Base-by-base conservation (phyloP, 2,113 vertebrate species). In the Nannospalax galili region DNA sequence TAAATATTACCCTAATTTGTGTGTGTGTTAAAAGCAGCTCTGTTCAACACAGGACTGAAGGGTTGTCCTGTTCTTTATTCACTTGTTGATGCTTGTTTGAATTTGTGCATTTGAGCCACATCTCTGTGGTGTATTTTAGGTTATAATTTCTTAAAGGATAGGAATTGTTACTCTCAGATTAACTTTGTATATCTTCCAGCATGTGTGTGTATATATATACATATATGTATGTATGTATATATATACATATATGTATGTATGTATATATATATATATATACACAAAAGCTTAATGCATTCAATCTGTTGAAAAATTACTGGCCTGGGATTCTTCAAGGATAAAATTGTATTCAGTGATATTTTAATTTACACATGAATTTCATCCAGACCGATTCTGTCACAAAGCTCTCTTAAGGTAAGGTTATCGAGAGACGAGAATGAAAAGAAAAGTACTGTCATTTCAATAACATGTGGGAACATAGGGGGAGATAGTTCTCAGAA, bases 201-300 rank as follows among this genome's bases (percentile, higher is more conserved):
- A 48, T 87, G 60, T 42, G 78, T 80, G 89, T 86, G 92, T 75
- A 73, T 97, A 89, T 97, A 94, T 30, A 5, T 40, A 82, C 40
- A 64, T 30, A 82, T 52, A 52, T 52, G 11, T 52, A 52, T 52
- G 11, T 52, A 52, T 52, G 11, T 52, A 52, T 52, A 52, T 52
- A 52, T 52, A 5, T 40, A 82, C 40, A 64, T 30, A 82, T 52
- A 52, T 52, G 11, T 52, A 52, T 52, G 11, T 52, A 52, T 52
- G 11, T 52, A 52, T 52, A 52, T 52, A 52, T 52, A n/a, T n/a
- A n/a, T n/a, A n/a, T n/a, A n/a, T n/a, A n/a, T 81, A 97, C 95
- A 97, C 95, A 97, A 97, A 97, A 95, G 93, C 93, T 97, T 97
- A 97, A 97, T 97, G 97, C 80, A 92, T 97, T 97, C 97, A 97